These are phyloP conservation scores for Rhadinocentrus ornatus DNA, from an alignment of 2,797 vertebrate species.

Conservation along the genomic window DNA sequence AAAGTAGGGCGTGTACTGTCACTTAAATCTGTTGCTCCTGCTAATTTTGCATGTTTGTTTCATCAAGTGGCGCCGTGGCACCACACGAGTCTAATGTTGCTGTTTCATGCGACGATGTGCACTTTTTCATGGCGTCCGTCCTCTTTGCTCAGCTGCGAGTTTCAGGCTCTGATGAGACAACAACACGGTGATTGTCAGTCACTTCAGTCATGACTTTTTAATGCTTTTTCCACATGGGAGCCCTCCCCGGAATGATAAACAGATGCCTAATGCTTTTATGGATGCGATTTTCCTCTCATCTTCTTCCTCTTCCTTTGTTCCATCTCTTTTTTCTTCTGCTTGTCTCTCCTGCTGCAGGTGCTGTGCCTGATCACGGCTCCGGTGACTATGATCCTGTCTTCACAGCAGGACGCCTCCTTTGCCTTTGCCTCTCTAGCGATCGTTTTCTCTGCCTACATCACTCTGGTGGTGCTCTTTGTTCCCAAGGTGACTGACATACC, in stretches of 20 bases:
- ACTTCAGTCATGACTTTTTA: slow-evolving; percentile 74
- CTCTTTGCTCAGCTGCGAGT: slow-evolving; percentile 51
- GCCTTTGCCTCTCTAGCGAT: slow-evolving; percentile 93
- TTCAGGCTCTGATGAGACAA: slow-evolving; percentile 56
- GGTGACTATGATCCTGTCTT: slow-evolving; percentile 96
- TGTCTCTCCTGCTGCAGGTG: slow-evolving; percentile 79
- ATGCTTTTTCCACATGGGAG: slow-evolving; percentile 70
- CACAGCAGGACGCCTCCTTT: slow-evolving; percentile 95
- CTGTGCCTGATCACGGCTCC: slow-evolving; percentile 96
- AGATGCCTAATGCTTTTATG: slow-evolving; percentile 68
- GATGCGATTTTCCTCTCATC: slow-evolving; percentile 47
- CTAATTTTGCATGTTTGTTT: slow-evolving; percentile 29
- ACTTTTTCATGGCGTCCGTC: slow-evolving; percentile 57
- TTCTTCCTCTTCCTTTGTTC: slow-evolving; percentile 18
- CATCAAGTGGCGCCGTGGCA: slow-evolving; percentile 20
- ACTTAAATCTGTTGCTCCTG: too few species aligned
- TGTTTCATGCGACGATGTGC: slow-evolving; percentile 47
- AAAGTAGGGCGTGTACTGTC: too few species aligned
- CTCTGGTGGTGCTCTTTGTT: slow-evolving; percentile 94
- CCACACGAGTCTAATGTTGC: slow-evolving; percentile 25
- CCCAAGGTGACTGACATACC: slow-evolving; percentile 88
- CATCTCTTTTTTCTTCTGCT: neutral
- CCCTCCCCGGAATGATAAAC: slow-evolving; percentile 64
- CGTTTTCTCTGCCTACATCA: slow-evolving; percentile 96
- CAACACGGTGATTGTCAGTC: slow-evolving; percentile 65